Base-by-base conservation (phyloP, 2,113 vertebrate species). In the Galeopterus variegatus region DNA sequence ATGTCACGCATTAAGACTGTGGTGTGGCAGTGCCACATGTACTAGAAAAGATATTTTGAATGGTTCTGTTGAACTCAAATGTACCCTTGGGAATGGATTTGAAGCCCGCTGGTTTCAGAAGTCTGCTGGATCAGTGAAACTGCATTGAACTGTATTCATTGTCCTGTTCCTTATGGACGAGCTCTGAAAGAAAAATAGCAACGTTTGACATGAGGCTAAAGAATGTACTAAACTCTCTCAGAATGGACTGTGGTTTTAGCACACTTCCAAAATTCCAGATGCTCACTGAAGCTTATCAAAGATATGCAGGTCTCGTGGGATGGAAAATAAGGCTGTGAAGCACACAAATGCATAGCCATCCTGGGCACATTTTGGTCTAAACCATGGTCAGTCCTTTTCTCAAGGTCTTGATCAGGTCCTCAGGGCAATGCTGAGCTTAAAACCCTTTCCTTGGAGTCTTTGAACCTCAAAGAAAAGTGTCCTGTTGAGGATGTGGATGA, bases 251-350 rank as follows among this genome's bases (percentile, higher is more conserved):
- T 80, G 52, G 28, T 80, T 45, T 94, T 41, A 65, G 54, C 41
- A 75, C 89, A 79, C 67, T 92, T 95, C 73, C 64, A 92, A 93
- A 89, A 93, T 84, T 93, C 85, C 97, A 97, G 81, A 80, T 86
- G 85, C 33, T 94, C 64, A 14, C 5, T 65, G 82, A 89, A 82
- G 77, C 33, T 60, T 67, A 58, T 15, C 6, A 4, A 81, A 85
- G 73, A 28, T 24, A 24, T 7, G 28, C 48, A 81, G 50, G n/a
- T 24, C 19, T 79, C 0, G 0, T 8, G 56, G 18, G 33, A 48
- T 24, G 52, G 56, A 93, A 73, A n/a, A 10, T 15, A n/a, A 62
- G 79, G 65, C 24, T 67, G 48, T 65, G 21, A 62, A 62, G 31
- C 52, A n/a, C 36, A n/a, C 4, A 41, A 65, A 31, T 3, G 14